Percentiles rank a stretch among this genome's conserved stretches.
These are phyloP conservation scores for Brassicogethes aeneus DNA, from an alignment of 2,888 invertebrate species.

Conservation along the genomic window DNA sequence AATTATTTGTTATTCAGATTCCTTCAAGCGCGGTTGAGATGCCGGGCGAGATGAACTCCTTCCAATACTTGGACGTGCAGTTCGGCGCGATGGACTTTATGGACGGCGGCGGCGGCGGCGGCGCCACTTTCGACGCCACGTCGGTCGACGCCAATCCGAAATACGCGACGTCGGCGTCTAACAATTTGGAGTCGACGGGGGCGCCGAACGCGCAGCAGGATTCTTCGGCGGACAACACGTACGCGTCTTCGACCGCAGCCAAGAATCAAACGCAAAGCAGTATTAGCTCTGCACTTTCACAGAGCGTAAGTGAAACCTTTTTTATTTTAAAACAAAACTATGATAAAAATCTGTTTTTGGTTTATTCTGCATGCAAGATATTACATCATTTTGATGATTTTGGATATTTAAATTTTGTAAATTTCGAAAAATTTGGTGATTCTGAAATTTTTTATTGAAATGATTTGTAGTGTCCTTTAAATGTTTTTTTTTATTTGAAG, in stretches of 20 bases:
- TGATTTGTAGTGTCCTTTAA: too few relatives aligned
- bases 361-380: too few relatives aligned
- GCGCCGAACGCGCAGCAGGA: slow-evolving; percentile 37
- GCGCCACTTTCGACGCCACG: slow-evolving; percentile 29
- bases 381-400: too few relatives aligned
- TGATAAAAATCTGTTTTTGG: too few relatives aligned
- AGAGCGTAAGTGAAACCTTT: slow-evolving; percentile 37
- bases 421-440: too few relatives aligned
- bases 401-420: too few relatives aligned
- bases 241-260: too few relatives aligned
- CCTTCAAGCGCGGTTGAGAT: slow-evolving; percentile 92
- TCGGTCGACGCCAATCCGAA: slow-evolving; percentile 25
- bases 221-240: slow-evolving; percentile 42
- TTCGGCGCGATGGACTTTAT: slow-evolving; percentile 83
- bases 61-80: slow-evolving; percentile 81
- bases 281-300: slow-evolving; percentile 39
- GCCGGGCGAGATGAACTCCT: slow-evolving; percentile 80
- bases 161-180: slow-evolving; percentile 30
- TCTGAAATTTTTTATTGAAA: too few relatives aligned
- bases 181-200: background rate
- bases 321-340: too few relatives aligned
- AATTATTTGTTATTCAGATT: too few relatives aligned
- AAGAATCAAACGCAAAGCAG: slow-evolving; percentile 37
- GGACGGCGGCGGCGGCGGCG: slow-evolving; percentile 31
- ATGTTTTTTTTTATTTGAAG: too few relatives aligned